Base-by-base conservation (phyloP, 30 jellyfish, hydroid and myxozoan species). In the Mastigias papua region DNA sequence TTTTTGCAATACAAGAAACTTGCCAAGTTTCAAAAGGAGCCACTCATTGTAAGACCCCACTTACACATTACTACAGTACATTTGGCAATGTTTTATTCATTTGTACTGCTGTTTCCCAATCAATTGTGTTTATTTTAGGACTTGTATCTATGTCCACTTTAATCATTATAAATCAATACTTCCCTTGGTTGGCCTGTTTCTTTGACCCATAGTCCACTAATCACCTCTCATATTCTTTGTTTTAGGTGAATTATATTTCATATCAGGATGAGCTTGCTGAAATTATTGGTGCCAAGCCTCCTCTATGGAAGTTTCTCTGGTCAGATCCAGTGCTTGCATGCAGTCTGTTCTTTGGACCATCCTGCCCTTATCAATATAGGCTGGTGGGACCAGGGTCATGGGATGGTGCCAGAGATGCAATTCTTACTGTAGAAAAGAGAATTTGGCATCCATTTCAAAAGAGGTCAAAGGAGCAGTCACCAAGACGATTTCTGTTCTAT, bases 401-500 rank as follows among this genome's bases (percentile, higher is more conserved):
- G 99, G 7, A 17, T 48, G 98, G 99, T 1, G 99, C 99, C 61
- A 69, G 97, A 51, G 90, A 86, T 58, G 97, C 97, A 32, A 75
- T 96, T 17, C 65, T 95, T 68, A 50, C 89, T 2, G 86, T 63
- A 15, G 72, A 80, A 19, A 17, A 76, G 34, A 81, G 90, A 58
- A 86, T 92, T 33, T 78, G 78, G 87, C n/a, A 30, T 42, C 93
- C 94, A 3, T 79, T 88, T 29, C 16, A 6, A 57, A 2, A 21
- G 1, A 13, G 46, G 1, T 21, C 46, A 37, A 73, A 37, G 48
- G 72, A 34, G 6, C 5, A 63, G 1, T 23, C 10, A 27, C 23
- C 74, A 63, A 23, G 10, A 19, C 20, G 42, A 5, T 63, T 26
- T 7, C 2, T 1, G 21, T 13, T 4, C 21, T 26, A 11, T 7